Base-by-base conservation (phyloP, 1,140 invertebrate species). In the Lordiphosa stackelbergi region DNA sequence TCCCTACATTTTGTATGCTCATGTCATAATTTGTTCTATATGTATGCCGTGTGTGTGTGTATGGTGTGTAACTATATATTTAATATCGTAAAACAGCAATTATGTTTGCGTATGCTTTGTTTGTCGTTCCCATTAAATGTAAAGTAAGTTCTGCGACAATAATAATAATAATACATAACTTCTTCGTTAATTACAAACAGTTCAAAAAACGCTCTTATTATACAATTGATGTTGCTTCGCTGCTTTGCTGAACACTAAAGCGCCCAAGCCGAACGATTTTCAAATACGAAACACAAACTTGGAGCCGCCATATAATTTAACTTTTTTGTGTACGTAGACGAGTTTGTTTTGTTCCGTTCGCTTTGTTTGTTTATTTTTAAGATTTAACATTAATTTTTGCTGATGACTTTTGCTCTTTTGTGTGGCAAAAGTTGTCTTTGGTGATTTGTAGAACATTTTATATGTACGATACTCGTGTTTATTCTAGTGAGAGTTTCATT, bases 1-100 rank as follows among this genome's bases (percentile, higher is more conserved):
- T 85, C 77, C 77, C 77, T 85, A 85, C 83, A 83, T 78, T 85
- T 83, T 81, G 69, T 84, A 84, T 84, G 78, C 73, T 85, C 71
- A 74, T 79, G 74, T 81, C 81, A 73, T 81, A 81, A 65, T 74
- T 81, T 69, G 68, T 47, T 68, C 73, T 74, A 71, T 74, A 66
- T 83, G 62, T 84, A 68, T 79, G 55, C 28, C 48, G 31, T 54
- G 28, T 48, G 13, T 45, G 49, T 69, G 40, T 77, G 58, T 70
- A 62, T 19, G 19, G 19, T 66, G 46, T 81, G 46, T 66, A 47
- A 68, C 53, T 78, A 57, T 81, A 73, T 79, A 73, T 74, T 75
- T 79, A 66, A 73, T 73, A 69, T 62, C 70, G 64, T 69, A 73
- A 69, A 75, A 70, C 72, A 75, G 66, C 68, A 70, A 75, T 61